phyloP scores from a whole-genome alignment of 2,113 vertebrate genomes.

The Hystrix cristata region DNA sequence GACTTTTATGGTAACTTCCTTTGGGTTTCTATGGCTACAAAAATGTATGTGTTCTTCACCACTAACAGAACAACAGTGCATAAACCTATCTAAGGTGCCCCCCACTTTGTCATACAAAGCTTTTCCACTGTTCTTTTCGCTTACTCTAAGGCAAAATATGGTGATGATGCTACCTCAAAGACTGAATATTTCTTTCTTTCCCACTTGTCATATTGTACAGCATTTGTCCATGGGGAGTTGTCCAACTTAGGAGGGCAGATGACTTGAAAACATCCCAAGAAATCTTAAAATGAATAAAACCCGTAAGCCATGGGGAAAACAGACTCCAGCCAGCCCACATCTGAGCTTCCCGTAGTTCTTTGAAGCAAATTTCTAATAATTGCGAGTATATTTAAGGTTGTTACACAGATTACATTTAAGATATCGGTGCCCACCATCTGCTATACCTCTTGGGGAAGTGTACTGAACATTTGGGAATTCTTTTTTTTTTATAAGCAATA shows the following conservation, averaged over 20 bases:
- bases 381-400: constrained; percentile 56
- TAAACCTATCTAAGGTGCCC: background rate
- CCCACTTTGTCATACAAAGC: background rate
- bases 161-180: background rate
- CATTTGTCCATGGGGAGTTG: background rate
- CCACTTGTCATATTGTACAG: background rate
- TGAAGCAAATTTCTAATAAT: constrained; percentile 68
- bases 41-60: background rate
- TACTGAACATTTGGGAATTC: constrained; percentile 66
- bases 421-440: constrained; percentile 62
- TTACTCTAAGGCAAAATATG: background rate
- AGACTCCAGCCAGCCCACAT: background rate
- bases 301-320: background rate
- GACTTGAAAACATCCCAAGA: background rate
- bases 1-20: background rate
- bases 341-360: background rate
- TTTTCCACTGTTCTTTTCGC: background rate
- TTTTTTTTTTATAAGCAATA: constrained; percentile 68
- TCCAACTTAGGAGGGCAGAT: background rate
- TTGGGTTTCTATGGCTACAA: background rate
- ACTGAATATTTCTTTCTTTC: background rate
- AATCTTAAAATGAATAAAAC: background rate
- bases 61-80: background rate
- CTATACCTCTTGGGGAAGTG: constrained; percentile 36
- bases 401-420: constrained; percentile 59